Conservation (phyloP, 2,888 invertebrate genomes). For the Pseudeuparius sepicola region DNA sequence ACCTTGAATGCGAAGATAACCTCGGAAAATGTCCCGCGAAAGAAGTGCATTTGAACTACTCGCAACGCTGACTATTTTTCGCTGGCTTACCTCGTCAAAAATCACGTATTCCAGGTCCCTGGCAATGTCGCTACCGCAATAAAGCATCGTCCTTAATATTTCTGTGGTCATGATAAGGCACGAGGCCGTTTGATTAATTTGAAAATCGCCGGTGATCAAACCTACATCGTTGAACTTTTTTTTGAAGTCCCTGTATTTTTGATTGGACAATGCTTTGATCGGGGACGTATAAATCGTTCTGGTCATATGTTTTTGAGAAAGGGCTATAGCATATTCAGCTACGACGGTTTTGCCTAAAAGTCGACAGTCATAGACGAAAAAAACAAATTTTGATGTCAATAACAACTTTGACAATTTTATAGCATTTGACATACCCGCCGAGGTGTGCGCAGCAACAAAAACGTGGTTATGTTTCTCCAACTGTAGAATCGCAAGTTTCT, state of each 20-base stretch:
- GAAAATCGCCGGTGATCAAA: conserved; percentile 88
- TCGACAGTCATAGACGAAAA: conserved; percentile 2
- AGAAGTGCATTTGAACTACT: too few species aligned
- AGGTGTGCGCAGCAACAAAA: conserved; percentile 98
- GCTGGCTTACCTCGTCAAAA: conserved; percentile 73
- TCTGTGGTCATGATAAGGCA: conserved; percentile 99
- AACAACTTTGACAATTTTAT: too few species aligned
- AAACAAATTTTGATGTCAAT: conserved; percentile 6
- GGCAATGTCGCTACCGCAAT: conserved; percentile 87
- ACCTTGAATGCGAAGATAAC: conserved; percentile 35
- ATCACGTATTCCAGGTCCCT: conserved; percentile 97
- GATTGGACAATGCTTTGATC: conserved; percentile 97
- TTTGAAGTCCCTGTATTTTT: conserved; percentile 96
- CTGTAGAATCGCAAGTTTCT: conserved; percentile 92
- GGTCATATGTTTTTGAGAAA: conserved; percentile 86
- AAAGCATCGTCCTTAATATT: conserved; percentile 93
- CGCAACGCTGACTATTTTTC: too few species aligned
- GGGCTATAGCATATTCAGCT: conserved; percentile 97
- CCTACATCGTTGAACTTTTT: conserved; percentile 87
- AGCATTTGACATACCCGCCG: conserved; percentile 74
- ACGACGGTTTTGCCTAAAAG: conserved; percentile 77
- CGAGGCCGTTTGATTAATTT: conserved; percentile 85
- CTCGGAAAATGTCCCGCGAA: too few species aligned
- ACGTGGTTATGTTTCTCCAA: conserved; percentile 91
- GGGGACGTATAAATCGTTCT: conserved; percentile 96